A percentile compares a stretch with the other conserved stretches of the same genome.
Conservation (phyloP, 2,888 invertebrate species). For the Eutolmus rufibarbis region DNA sequence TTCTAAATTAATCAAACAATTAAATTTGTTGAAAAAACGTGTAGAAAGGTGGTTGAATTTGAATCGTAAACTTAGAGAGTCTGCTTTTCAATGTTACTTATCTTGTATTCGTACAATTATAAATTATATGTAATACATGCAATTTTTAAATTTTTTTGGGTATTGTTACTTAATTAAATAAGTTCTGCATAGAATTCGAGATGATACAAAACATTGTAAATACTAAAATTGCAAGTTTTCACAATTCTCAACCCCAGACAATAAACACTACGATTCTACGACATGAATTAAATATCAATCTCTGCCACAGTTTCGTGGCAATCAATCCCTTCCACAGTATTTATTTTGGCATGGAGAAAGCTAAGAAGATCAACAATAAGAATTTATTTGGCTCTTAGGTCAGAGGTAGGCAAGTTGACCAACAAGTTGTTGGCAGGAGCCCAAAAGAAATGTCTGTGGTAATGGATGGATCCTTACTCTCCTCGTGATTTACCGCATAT, state of each 20-base stretch:
- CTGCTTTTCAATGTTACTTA: too few species aligned
- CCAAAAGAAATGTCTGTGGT: not conserved
- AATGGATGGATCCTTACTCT: not conserved
- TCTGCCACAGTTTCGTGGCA: not conserved
- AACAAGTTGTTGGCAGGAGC: constrained; percentile 4
- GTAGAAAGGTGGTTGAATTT: too few species aligned
- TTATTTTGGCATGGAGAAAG: not conserved
- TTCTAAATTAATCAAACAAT: too few species aligned
- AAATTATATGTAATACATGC: too few species aligned
- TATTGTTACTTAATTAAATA: too few species aligned
- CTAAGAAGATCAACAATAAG: not conserved
- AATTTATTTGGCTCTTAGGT: not conserved
- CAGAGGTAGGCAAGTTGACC: not conserved
- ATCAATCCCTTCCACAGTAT: not conserved
- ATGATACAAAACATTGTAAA: not conserved
- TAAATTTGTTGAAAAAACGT: too few species aligned
- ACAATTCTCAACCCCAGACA: not conserved
- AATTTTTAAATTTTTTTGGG: too few species aligned
- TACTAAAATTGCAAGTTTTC: not conserved
- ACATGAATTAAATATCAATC: not conserved
- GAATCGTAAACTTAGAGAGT: too few species aligned
- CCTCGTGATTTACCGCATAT: not conserved
- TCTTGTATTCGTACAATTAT: too few species aligned
- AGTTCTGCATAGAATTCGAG: not conserved
- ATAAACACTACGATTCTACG: not conserved